phyloP scores from a whole-genome alignment of 2,797 vertebrate genomes.

The Propithecus perrieri region DNA sequence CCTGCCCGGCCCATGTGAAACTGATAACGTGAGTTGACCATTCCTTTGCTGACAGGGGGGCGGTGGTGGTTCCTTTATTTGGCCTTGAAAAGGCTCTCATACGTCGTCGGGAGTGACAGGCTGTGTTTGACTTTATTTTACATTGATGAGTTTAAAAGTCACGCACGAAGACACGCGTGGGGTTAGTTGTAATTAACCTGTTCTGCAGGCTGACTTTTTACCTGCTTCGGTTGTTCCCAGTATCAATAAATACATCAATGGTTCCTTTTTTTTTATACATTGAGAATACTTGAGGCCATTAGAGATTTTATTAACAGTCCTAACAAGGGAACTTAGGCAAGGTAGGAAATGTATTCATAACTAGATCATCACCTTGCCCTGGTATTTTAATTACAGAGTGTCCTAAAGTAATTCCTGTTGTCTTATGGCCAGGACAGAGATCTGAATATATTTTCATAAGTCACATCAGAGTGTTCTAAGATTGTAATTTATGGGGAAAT shows the following conservation, averaged over 20 bases:
- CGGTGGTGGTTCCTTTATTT: accelerated
- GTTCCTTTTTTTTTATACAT: no score
- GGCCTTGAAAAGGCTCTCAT: not conserved
- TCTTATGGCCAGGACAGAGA: not conserved
- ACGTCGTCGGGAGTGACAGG: not conserved
- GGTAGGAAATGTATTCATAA: not conserved
- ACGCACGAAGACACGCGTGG: not conserved
- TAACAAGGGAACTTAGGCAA: not conserved
- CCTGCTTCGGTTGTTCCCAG: not conserved
- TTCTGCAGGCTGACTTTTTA: not conserved
- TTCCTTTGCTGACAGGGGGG: not conserved
- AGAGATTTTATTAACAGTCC: not conserved
- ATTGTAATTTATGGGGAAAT: not conserved
- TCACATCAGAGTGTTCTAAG: not conserved
- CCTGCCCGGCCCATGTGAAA: not conserved
- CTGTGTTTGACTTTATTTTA: not conserved
- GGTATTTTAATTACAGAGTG: not conserved
- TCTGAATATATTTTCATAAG: not conserved
- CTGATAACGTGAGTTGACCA: not conserved
- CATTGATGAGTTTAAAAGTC: not conserved
- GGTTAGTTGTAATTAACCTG: constrained; percentile 53
- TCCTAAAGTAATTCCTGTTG: not conserved
- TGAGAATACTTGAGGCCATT: not conserved
- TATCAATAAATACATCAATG: not conserved
- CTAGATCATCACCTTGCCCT: not conserved